phyloP scores from a whole-genome alignment of 2,797 vertebrate genomes.

The Artibeus jamaicensis region DNA sequence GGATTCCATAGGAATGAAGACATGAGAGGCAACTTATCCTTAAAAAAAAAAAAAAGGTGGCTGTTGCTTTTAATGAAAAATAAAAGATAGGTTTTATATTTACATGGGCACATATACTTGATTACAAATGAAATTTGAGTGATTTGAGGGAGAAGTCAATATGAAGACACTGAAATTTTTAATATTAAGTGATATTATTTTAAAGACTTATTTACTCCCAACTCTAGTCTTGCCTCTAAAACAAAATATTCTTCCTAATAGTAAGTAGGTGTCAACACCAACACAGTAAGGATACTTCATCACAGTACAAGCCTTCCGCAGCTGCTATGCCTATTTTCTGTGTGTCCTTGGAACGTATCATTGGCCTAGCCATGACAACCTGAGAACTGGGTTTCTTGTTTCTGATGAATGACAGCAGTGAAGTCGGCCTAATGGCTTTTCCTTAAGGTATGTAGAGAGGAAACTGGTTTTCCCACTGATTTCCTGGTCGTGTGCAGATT shows the following conservation, averaged over 20 bases:
- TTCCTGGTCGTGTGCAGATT: constrained; percentile 46
- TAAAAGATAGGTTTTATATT: not conserved
- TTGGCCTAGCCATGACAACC: not conserved
- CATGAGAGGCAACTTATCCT: not conserved
- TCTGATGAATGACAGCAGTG: constrained; percentile 48
- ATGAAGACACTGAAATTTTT: not conserved
- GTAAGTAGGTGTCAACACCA: not conserved
- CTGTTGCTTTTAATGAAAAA: not conserved
- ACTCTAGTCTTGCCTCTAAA: not conserved
- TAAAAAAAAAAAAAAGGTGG: not conserved
- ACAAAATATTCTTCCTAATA: constrained; percentile 14
- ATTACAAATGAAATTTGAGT: constrained; percentile 9
- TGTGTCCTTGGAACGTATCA: constrained; percentile 19
- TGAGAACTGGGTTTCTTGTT: constrained; percentile 47
- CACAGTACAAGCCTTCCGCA: not conserved
- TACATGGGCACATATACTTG: not conserved
- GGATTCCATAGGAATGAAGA: not conserved
- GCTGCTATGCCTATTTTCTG: constrained; percentile 35
- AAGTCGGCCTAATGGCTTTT: constrained; percentile 43
- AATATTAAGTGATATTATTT: not conserved
- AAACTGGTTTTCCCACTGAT: constrained; percentile 43
- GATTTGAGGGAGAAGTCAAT: not conserved
- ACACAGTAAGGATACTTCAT: not conserved
- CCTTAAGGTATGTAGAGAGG: constrained; percentile 49
- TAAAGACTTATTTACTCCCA: not conserved